Evolutionary conservation across 2,888 invertebrate genomes (phyloP).

Genomic region (Orchesella flavescens): DNA sequence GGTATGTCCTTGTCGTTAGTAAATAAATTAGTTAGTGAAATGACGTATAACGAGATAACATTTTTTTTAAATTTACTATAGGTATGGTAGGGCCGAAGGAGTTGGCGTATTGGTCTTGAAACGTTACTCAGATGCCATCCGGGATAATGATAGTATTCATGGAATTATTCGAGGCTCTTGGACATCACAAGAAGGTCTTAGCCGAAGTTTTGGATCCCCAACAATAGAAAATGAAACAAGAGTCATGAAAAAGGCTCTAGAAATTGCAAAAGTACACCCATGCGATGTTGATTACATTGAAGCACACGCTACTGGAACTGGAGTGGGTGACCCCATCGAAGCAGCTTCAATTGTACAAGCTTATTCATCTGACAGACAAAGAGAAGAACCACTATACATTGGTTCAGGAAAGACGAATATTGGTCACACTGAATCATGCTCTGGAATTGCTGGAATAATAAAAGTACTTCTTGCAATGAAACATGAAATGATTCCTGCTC

Average conservation of each 20-base stretch:
- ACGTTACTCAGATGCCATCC: constrained; percentile 45
- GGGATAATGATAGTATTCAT: constrained; percentile 41
- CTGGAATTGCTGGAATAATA: constrained; percentile 60
- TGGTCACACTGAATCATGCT: constrained; percentile 59
- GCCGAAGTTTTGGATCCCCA: constrained; percentile 33
- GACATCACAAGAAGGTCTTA: constrained; percentile 30
- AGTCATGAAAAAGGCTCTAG: not conserved
- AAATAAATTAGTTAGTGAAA: too few species aligned
- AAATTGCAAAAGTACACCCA: not conserved
- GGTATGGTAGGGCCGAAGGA: constrained; percentile 60
- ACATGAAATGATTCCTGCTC: constrained; percentile 55
- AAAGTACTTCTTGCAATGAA: constrained; percentile 58
- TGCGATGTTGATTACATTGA: constrained; percentile 5
- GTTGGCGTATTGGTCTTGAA: constrained; percentile 49
- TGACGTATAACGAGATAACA: too few species aligned
- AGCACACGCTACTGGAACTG: constrained; percentile 74
- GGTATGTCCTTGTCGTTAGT: too few species aligned
- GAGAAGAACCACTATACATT: not conserved
- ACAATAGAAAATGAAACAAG: not conserved
- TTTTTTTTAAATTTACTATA: too few species aligned
- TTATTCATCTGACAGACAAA: not conserved
- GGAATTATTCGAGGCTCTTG: constrained; percentile 37
- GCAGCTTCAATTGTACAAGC: constrained; percentile 31
- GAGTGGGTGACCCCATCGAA: constrained; percentile 52
- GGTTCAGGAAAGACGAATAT: constrained; percentile 62